phyloP scores from a whole-genome alignment of 2,888 invertebrate species.

The Parnassius glacialis region DNA sequence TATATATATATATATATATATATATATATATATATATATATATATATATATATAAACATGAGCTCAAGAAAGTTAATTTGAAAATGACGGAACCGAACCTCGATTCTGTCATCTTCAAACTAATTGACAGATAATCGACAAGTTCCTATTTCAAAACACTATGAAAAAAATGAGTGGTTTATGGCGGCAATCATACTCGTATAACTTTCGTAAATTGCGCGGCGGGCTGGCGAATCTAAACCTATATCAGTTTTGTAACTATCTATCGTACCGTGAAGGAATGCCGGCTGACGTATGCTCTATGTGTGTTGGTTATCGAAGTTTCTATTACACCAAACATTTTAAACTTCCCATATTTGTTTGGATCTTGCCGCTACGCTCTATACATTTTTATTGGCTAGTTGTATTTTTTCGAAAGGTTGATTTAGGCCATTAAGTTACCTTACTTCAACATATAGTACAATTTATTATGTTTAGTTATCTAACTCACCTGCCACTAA shows the following conservation, averaged over 20 bases:
- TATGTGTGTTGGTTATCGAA: slow-evolving; percentile 32
- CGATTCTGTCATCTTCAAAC: background rate
- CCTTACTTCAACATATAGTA: too few species aligned
- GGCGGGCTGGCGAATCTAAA: slow-evolving; percentile 37
- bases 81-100: too few species aligned
- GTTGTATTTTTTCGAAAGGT: background rate
- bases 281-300: slow-evolving; percentile 36
- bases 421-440: too few species aligned
- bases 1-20: too few species aligned
- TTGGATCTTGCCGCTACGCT: background rate
- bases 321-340: slow-evolving; percentile 36
- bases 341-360: slow-evolving; percentile 15
- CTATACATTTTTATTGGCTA: slow-evolving; percentile 7
- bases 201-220: slow-evolving; percentile 35
- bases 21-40: too few species aligned
- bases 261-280: slow-evolving; percentile 59
- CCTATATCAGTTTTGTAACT: slow-evolving; percentile 63
- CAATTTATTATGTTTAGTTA: too few species aligned
- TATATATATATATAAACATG: too few species aligned
- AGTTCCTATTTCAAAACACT: slow-evolving; percentile 18
- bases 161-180: background rate
- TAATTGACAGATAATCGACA: slow-evolving; percentile 9
- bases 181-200: slow-evolving; percentile 10
- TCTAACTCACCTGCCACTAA: too few species aligned
- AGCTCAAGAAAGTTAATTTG: too few species aligned